Conservation (phyloP, 2,888 invertebrate genomes). For the Galerucella pusilla region DNA sequence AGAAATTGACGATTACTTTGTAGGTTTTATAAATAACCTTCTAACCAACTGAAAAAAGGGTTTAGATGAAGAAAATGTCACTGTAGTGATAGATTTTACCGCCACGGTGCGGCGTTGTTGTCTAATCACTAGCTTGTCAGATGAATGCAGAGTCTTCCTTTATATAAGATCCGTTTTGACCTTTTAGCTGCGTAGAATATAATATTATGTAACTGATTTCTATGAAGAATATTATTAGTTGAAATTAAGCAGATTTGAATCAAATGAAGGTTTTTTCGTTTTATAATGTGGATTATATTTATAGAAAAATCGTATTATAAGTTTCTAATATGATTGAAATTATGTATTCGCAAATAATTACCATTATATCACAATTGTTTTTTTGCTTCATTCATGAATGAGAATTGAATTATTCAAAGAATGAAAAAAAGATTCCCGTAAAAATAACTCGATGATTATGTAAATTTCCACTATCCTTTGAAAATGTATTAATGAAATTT, state of each 20-base stretch:
- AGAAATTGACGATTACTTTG: too few species aligned
- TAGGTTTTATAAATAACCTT: too few species aligned
- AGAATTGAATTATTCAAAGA: not conserved
- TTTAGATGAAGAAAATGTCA: too few species aligned
- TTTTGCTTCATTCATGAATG: constrained; percentile 30
- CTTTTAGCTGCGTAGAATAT: too few species aligned
- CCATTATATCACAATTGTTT: constrained; percentile 28
- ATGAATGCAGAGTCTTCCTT: too few species aligned
- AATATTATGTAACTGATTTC: not conserved
- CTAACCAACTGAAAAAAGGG: too few species aligned
- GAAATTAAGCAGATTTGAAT: not conserved
- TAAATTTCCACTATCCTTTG: constrained; percentile 12
- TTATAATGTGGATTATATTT: not conserved
- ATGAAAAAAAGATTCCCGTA: constrained; percentile 10
- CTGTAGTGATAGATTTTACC: too few species aligned
- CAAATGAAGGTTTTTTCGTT: not conserved
- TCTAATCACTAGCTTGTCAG: too few species aligned
- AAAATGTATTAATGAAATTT: constrained; percentile 1
- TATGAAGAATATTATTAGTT: not conserved
- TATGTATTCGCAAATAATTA: constrained; percentile 26
- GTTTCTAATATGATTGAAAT: constrained; percentile 27
- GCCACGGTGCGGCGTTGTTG: too few species aligned
- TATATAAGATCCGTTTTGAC: too few species aligned
- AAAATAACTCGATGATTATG: constrained; percentile 9
- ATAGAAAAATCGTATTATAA: constrained; percentile 30